Base-by-base conservation (phyloP, 2,797 vertebrate genomes). In the Morelia viridis region DNA sequence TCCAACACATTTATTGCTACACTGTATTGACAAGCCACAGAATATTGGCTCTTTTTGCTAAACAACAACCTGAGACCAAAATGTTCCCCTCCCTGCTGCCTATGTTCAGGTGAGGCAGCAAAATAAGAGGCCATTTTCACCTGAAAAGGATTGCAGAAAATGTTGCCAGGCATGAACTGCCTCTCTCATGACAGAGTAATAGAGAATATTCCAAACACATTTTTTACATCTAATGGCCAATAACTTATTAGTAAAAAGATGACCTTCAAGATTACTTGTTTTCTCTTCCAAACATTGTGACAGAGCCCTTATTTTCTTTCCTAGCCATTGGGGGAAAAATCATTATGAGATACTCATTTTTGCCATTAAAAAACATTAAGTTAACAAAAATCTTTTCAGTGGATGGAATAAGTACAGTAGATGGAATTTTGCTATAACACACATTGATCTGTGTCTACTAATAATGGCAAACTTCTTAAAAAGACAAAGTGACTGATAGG, bases 391-490 rank as follows among this genome's bases (percentile, higher is more conserved):
- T 58, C 1, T 15, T 92, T 13, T 90, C 56, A 35, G 46, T 61
- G 41, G 22, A 22, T 90, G 50, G 17, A 91, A 0, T 80, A 94
- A 93, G 68, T 84, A 91, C 5, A 94, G 53, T 7, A 91, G n/a
- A 8, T 93, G 2, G 26, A 60, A 56, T 88, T 85, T 93, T 93
- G 93, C 46, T 85, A 46, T 89, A 62, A 68, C 57, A 90, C 91
- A 91, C 64, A 94, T 92, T 94, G 80, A 96, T 91, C 87, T 58
- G 12, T 46, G n/a, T 9, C 10, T 61, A 65, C 1, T 1, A 89
- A 26, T 60, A 92, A 94, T 95, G 89, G 24, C 90, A 95, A 93
- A 8, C 0, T 89, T n/a, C 90, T 93, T 94, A 4, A 91, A 95
- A 93, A 95, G 85, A 87, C 5, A 90, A 2, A 13, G 0, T 91